phyloP scores from a whole-genome alignment of 2,888 invertebrate genomes.

The Mythimna albipuncta region DNA sequence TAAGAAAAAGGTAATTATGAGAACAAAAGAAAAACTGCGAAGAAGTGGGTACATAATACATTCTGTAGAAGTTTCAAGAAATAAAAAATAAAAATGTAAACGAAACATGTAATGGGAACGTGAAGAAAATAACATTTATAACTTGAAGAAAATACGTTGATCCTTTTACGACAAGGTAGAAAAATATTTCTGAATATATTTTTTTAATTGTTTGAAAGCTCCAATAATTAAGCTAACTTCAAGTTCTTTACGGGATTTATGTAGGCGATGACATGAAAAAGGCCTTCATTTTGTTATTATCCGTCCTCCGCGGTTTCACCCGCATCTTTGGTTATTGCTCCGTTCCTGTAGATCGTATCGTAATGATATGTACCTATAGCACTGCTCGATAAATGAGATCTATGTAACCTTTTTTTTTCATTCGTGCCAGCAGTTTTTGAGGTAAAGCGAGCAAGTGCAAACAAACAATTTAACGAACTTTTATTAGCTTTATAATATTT shows the following conservation, averaged over 20 bases:
- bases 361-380: too few species aligned
- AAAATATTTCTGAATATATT: constrained; percentile 30
- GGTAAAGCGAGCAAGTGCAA: too few species aligned
- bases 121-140: constrained; percentile 23
- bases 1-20: background rate
- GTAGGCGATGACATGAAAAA: background rate
- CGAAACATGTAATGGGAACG: constrained; percentile 34
- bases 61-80: constrained; percentile 4
- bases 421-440: too few species aligned
- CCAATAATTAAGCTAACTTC: too few species aligned
- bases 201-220: constrained; percentile 28
- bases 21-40: background rate
- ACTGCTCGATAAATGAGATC: too few species aligned
- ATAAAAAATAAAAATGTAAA: constrained; percentile 13
- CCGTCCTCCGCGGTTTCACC: too few species aligned
- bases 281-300: background rate
- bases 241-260: background rate
- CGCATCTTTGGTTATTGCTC: too few species aligned
- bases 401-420: too few species aligned
- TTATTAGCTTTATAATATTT: too few species aligned
- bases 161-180: constrained; percentile 26
- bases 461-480: too few species aligned
- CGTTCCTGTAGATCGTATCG: too few species aligned
- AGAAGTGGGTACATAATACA: background rate
- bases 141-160: constrained; percentile 12